phyloP scores from a whole-genome alignment of 2,113 vertebrate species.

The Barbus barbus region DNA sequence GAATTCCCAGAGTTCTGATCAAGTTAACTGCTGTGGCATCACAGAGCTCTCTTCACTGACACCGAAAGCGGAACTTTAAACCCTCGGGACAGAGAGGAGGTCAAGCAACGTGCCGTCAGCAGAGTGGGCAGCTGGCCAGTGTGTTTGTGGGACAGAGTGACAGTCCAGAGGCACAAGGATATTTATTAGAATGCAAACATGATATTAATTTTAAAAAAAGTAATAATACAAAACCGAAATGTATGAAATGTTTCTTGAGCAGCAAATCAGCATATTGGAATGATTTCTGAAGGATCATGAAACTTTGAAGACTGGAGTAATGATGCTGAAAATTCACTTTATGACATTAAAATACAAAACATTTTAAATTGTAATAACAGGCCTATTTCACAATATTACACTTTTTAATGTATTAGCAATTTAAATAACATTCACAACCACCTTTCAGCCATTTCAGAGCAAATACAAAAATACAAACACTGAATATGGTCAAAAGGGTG shows the following conservation, averaged over 20 bases:
- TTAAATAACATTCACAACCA: neutral
- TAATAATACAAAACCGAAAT: no score
- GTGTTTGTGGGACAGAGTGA: constrained; percentile 20
- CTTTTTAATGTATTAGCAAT: neutral
- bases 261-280: no score
- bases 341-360: neutral
- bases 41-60: constrained; percentile 27
- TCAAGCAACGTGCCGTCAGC: constrained; percentile 38
- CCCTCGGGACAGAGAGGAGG: constrained; percentile 33
- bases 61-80: neutral
- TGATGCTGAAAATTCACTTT: no score
- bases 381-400: neutral
- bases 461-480: neutral
- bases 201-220: no score
- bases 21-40: neutral
- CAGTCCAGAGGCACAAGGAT: constrained; percentile 49
- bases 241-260: no score
- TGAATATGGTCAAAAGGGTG: neutral
- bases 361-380: neutral
- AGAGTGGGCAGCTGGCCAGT: constrained; percentile 6
- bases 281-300: constrained; percentile 34
- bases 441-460: neutral
- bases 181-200: no score
- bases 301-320: no score
- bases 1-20: neutral